These are phyloP conservation scores for Nixonia krombeini DNA, from an alignment of 1,140 invertebrate genomes.

Conservation along the genomic window DNA sequence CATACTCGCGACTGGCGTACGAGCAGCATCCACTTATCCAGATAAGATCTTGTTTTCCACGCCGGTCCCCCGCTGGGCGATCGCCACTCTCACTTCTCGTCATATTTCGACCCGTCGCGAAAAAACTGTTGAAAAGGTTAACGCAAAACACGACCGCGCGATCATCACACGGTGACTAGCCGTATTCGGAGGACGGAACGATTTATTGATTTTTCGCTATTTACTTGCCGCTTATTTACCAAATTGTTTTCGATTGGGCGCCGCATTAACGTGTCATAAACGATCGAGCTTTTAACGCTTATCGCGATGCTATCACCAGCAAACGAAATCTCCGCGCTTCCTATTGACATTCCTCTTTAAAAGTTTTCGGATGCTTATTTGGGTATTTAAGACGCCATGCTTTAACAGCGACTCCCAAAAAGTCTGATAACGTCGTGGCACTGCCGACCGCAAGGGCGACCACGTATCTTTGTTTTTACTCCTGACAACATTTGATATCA, in stretches of 20 bases:
- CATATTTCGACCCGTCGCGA: slow-evolving; percentile 44
- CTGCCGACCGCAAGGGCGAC: slow-evolving; percentile 12
- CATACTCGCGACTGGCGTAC: slow-evolving; percentile 52
- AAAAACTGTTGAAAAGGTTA: slow-evolving; percentile 20
- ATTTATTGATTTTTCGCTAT: no score
- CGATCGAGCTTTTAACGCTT: no score
- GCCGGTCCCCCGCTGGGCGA: slow-evolving; percentile 57
- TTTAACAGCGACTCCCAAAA: not conserved
- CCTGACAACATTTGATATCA: slow-evolving; percentile 45
- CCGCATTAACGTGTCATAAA: no score
- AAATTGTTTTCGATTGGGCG: not conserved
- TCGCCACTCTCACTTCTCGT: slow-evolving; percentile 60
- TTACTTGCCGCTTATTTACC: no score
- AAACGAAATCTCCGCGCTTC: no score
- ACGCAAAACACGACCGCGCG: no score
- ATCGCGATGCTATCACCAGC: no score
- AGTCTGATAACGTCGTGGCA: slow-evolving; percentile 18
- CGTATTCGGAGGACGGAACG: no score
- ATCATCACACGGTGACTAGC: no score
- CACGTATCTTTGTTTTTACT: slow-evolving; percentile 30
- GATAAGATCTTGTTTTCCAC: slow-evolving; percentile 68
- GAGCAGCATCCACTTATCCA: slow-evolving; percentile 63
- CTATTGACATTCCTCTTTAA: slow-evolving; percentile 3
- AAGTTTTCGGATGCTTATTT: slow-evolving; percentile 11
- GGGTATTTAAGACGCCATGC: not conserved